phyloP scores from a whole-genome alignment of 1,140 invertebrate genomes.

The Monomorium pharaonis region DNA sequence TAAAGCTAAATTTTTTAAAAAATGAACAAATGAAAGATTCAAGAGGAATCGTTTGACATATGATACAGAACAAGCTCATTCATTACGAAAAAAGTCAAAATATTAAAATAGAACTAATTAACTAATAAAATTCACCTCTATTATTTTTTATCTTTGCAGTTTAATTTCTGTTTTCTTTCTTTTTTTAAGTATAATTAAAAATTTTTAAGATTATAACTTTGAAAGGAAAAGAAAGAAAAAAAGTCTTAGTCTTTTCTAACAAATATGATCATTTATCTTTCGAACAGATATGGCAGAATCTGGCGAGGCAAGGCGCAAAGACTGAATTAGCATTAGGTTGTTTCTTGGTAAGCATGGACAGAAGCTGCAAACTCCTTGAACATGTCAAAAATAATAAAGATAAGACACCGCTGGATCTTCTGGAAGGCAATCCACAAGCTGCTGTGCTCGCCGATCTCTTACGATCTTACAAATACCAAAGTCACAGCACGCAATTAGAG shows the following conservation, averaged over 20 bases:
- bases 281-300: constrained; percentile 83
- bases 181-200: neutral
- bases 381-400: constrained; percentile 88
- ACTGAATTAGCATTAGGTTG: constrained; percentile 81
- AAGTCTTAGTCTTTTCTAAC: neutral
- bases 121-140: no score
- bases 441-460: constrained; percentile 76
- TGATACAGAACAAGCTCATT: no score
- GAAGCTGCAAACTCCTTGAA: constrained; percentile 75
- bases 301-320: constrained; percentile 77
- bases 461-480: constrained; percentile 77
- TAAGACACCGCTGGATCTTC: constrained; percentile 88
- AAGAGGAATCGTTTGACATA: no score
- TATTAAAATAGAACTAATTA: no score
- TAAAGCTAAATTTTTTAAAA: neutral
- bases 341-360: constrained; percentile 79
- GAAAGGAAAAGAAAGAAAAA: neutral
- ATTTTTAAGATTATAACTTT: neutral
- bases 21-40: no score
- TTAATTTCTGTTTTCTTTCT: neutral
- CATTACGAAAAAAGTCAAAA: no score
- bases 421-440: constrained; percentile 79
- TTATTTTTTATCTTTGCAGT: neutral
- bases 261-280: neutral
- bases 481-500: constrained; percentile 63